These are phyloP conservation scores for Podabrus alpinus DNA, from an alignment of 2,888 invertebrate genomes.

Conservation along the genomic window DNA sequence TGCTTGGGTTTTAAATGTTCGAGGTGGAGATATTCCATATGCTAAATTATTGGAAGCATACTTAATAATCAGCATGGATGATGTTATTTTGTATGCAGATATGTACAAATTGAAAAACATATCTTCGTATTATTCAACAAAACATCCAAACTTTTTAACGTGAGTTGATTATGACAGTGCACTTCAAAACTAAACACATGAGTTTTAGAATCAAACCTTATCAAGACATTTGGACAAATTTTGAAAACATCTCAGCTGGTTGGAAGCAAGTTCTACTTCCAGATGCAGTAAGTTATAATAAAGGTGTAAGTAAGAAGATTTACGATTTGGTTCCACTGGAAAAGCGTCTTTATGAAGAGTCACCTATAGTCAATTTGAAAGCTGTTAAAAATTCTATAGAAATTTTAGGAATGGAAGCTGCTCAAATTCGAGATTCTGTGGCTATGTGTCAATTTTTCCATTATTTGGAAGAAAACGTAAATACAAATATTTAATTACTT, in stretches of 20 bases:
- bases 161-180: slow-evolving; percentile 58
- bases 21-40: slow-evolving; percentile 80
- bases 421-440: slow-evolving; percentile 86
- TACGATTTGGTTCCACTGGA: slow-evolving; percentile 63
- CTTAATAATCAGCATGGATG: slow-evolving; percentile 66
- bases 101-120: slow-evolving; percentile 61
- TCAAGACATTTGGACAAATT: slow-evolving; percentile 71
- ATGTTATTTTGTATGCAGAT: slow-evolving; percentile 72
- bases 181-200: background rate
- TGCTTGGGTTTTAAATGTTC: slow-evolving; percentile 85
- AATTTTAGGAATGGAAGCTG: slow-evolving; percentile 77
- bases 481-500: slow-evolving; percentile 36
- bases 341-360: slow-evolving; percentile 65
- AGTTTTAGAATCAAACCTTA: slow-evolving; percentile 69
- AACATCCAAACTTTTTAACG: slow-evolving; percentile 63
- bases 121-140: slow-evolving; percentile 56
- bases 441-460: slow-evolving; percentile 86
- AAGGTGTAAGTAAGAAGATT: slow-evolving; percentile 74
- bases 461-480: slow-evolving; percentile 69
- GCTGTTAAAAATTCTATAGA: slow-evolving; percentile 85
- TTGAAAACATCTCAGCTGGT: slow-evolving; percentile 66
- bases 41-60: slow-evolving; percentile 83
- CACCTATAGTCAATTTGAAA: slow-evolving; percentile 84
- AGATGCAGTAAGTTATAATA: slow-evolving; percentile 68
- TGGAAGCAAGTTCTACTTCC: slow-evolving; percentile 73